Evolutionary conservation across 2,888 invertebrate genomes (phyloP), one percentile per base, ranked within the genome.

Genomic region (Gastracanthus pulcherrimus): DNA sequence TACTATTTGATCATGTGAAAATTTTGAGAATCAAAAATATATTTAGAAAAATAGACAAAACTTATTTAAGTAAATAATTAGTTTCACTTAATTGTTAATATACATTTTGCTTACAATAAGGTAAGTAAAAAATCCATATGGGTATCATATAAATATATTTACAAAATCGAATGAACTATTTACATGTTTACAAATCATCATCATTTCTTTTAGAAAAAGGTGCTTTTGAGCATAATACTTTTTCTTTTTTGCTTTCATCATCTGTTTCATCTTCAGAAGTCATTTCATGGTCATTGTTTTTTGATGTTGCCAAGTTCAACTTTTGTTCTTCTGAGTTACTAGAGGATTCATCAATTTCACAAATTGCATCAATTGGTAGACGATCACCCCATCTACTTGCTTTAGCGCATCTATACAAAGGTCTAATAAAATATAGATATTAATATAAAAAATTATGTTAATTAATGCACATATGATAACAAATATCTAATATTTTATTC

Each of bases 341-440:
- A 2, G 60, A n/a, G n/a, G n/a, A 72, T 48, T 62, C 13, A 38
- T 31, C n/a, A n/a, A 29, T 16, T 23, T 19, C 11, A n/a, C 4
- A 9, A n/a, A 38, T 82, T 82, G 93, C 84, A 87, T 93, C 92
- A 34, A 96, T 92, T 31, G 97, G 97, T 83, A 98, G 91, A 55
- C 94, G 91, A 91, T 97, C 97, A 4, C 97, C 97, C 96, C 97
- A 97, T 85, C 94, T 93, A 85, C 95, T 94, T 1, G 93, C 93
- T 87, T 94, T 93, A 0, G 96, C 96, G 92, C 96, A 96, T 85
- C 94, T 93, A 87, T 96, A 97, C 0, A 95, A 93, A 16, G 92
- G 85, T 86, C 95, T 96, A 88, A 79, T n/a, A 92, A 89, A 85
- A 83, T 45, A 83, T 84, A 84, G 83, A 81, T 81, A 82, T 78